A percentile compares a stretch with the other conserved stretches of the same genome.
Evolutionary conservation across 1,140 invertebrate species (phyloP).

Genomic region (Heterodera schachtii): DNA sequence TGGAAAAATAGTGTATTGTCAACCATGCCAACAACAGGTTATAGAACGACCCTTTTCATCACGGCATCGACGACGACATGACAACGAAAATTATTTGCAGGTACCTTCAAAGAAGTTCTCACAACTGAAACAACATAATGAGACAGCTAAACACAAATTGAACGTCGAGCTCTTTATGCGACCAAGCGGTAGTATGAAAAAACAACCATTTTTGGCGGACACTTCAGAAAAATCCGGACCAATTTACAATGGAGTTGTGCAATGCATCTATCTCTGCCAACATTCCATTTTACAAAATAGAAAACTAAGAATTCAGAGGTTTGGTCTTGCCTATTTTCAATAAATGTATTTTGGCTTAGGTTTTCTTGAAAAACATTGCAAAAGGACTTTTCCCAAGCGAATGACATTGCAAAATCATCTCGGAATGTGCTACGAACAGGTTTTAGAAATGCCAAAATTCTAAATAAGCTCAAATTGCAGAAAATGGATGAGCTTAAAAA

Average conservation of each 20-base stretch:
- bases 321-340: not conserved
- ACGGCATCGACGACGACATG: not conserved
- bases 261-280: slow-evolving; percentile 1
- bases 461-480: not conserved
- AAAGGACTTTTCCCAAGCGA: not conserved
- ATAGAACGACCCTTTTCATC: not conserved
- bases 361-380: slow-evolving; percentile 8
- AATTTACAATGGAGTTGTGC: slow-evolving; percentile 8
- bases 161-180: not conserved
- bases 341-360: not conserved
- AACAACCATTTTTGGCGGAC: not conserved
- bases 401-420: not conserved
- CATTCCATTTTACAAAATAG: slow-evolving; percentile 13
- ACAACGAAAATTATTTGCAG: slow-evolving; percentile 6
- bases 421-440: not conserved
- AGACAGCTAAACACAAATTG: not conserved
- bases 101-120: not conserved
- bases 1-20: slow-evolving; percentile 18
- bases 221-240: not conserved
- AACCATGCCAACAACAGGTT: slow-evolving; percentile 12
- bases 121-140: slow-evolving; percentile 8
- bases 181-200: not conserved
- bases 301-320: not conserved
- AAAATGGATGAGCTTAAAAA: slow-evolving; percentile 12
- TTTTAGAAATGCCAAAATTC: slow-evolving; percentile 1